Evolutionary conservation across 2,113 vertebrate genomes (phyloP), one percentile per base, ranked within the genome.

Genomic region (Cacatua alba): DNA sequence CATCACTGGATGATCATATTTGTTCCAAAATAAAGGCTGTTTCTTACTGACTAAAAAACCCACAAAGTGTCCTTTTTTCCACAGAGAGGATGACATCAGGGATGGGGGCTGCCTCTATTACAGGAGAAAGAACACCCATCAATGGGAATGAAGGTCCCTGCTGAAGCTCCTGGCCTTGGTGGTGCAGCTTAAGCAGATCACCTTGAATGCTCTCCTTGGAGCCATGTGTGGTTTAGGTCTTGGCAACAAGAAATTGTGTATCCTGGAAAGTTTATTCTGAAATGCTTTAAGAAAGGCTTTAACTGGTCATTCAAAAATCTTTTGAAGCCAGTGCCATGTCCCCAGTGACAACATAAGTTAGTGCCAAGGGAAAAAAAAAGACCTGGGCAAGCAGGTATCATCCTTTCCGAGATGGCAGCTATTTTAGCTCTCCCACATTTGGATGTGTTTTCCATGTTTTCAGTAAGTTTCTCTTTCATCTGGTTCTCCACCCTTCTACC

Each of bases 251-350:
- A 41, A 63, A 55, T 12, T 39, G 4, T 43, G 12, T 75, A 29
- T 41, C 67, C 46, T 64, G 37, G 57, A 60, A 79, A 39, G 7
- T 44, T 82, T 60, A 26, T 71, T 71, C 62, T 16, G 29, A 82
- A 79, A 60, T 39, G 60, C 21, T 51, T 41, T 35, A 49, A 70
- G 59, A 74, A 67, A 49, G 15, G 13, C 39, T 82, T 75, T 49
- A 35, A 70, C 7, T 33, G 21, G 9, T 60, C 52, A 59, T 55
- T 25, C 62, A 67, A 74, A 86, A 51, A 63, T 31, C 71, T 77
- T 69, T 17, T 26, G 44, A 62, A 59, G 46, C 62, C 14, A 41
- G 14, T 35, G 18, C 29, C 0, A 0, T 68, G 29, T 28, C 44
- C 26, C 13, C 63, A 68, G 37, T 14, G 10, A 39, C 29, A 16